These are phyloP conservation scores for Onthophagus sagittarius DNA, from an alignment of 2,888 invertebrate genomes.

Conservation along the genomic window DNA sequence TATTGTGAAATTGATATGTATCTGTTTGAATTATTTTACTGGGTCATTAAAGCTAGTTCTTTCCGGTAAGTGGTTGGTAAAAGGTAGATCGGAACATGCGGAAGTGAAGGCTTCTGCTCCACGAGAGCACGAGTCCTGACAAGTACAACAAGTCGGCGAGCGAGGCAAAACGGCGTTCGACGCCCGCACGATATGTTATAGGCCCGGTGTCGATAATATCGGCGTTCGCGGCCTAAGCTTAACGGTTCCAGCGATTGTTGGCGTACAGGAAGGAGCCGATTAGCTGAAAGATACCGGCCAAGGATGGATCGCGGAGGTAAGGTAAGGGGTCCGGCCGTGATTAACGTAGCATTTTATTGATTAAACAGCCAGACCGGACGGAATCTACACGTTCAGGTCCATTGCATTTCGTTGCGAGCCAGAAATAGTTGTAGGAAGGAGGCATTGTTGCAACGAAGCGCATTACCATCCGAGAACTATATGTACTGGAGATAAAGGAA, in stretches of 20 bases:
- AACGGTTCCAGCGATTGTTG: not conserved
- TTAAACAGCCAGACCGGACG: not conserved
- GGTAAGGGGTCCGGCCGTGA: not conserved
- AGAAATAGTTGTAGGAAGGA: not conserved
- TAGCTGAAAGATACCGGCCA: not conserved
- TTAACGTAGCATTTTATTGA: not conserved
- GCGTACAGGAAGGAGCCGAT: not conserved
- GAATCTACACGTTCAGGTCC: not conserved
- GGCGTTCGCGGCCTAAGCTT: not conserved
- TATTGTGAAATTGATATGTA: not conserved
- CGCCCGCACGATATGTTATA: not conserved
- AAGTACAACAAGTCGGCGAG: not conserved
- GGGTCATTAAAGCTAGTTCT: not conserved
- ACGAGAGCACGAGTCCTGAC: not conserved
- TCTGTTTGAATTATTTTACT: not conserved
- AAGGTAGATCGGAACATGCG: conserved; percentile 1
- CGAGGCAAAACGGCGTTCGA: not conserved
- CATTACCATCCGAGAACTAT: not conserved
- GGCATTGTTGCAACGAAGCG: not conserved
- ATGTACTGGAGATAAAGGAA: not conserved
- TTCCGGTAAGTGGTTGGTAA: not conserved
- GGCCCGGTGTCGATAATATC: not conserved
- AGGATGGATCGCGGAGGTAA: not conserved
- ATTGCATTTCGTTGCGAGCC: not conserved
- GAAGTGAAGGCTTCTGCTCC: not conserved